These are phyloP conservation scores for Pipa parva DNA, from an alignment of 2,113 vertebrate genomes.

Conservation along the genomic window DNA sequence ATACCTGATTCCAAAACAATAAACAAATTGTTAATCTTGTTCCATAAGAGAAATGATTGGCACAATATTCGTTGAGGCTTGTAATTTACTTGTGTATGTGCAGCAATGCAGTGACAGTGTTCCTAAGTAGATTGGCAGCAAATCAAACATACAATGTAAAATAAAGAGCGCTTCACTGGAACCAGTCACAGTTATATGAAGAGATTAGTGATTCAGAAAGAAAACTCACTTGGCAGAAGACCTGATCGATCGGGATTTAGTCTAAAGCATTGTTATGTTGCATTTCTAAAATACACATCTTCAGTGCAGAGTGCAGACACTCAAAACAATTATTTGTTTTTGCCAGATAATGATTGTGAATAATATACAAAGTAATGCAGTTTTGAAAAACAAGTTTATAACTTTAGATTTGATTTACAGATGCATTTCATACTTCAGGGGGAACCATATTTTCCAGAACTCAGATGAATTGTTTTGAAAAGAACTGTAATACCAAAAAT, in stretches of 20 bases:
- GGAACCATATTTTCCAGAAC: no score
- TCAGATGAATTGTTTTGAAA: no score
- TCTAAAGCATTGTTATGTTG: not conserved
- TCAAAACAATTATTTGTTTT: no score
- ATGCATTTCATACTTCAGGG: no score
- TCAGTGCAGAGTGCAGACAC: no score
- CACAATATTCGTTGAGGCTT: not conserved
- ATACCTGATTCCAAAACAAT: no score
- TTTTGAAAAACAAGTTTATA: no score
- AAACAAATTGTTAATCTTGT: no score
- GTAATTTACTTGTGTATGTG: not conserved
- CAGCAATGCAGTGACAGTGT: not conserved
- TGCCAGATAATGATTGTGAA: no score
- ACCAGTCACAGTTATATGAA: not conserved
- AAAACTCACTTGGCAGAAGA: not conserved
- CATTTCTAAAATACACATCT: not conserved
- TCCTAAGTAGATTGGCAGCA: not conserved
- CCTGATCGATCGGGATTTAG: not conserved
- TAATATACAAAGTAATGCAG: no score
- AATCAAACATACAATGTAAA: not conserved
- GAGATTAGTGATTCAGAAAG: constrained; percentile 4
- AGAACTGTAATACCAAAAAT: no score
- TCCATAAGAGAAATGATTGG: constrained; percentile 1
- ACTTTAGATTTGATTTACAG: no score
- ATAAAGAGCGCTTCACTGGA: not conserved